phyloP scores from a whole-genome alignment of 2,888 invertebrate genomes.

The Serripes groenlandicus region DNA sequence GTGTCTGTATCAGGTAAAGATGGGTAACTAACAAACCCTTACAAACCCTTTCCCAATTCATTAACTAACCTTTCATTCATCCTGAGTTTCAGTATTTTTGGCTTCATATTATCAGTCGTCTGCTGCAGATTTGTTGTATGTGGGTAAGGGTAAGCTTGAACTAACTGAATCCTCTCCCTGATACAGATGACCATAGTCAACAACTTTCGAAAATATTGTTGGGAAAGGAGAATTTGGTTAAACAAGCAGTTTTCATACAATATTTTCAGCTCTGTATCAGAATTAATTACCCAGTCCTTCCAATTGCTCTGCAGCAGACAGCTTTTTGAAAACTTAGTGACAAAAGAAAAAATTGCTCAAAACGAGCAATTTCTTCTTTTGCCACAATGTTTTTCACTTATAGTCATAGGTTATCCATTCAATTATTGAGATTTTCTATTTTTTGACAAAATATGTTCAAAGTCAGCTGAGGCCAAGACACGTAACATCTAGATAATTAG shows the following conservation, averaged over 20 bases:
- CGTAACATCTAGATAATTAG: no score
- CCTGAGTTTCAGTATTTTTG: not conserved
- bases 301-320: not conserved
- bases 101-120: no score
- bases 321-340: not conserved
- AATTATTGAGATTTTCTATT: no score
- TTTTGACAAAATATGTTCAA: no score
- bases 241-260: not conserved
- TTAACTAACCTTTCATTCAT: not conserved
- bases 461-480: no score
- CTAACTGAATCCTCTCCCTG: no score
- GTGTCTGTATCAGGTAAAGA: not conserved
- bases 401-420: no score
- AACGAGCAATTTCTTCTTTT: constrained; percentile 1
- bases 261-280: not conserved
- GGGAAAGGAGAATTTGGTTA: not conserved
- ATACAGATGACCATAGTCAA: no score
- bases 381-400: constrained; percentile 3
- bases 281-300: not conserved
- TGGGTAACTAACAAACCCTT: not conserved
- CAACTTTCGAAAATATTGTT: not conserved
- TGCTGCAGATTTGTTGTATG: no score
- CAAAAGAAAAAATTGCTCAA: not conserved
- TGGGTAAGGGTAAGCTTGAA: no score
- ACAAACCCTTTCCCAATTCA: not conserved